Evolutionary conservation across 1,140 invertebrate species (phyloP).

Genomic region (Pararge aegeria): DNA sequence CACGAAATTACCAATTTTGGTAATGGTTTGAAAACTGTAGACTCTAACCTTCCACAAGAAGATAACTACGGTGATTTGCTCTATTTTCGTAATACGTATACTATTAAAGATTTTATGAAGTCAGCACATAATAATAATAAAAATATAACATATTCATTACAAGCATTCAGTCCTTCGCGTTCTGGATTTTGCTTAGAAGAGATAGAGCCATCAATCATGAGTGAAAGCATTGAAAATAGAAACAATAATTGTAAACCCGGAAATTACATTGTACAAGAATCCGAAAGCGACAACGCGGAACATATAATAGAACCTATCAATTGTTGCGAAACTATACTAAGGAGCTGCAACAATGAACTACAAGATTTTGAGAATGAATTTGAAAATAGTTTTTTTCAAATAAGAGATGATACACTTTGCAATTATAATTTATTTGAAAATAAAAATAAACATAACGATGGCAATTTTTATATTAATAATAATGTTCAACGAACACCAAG

Average conservation of each 20-base stretch:
- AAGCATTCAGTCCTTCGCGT: not conserved
- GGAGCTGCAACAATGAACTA: conserved; percentile 12
- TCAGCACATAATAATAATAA: not conserved
- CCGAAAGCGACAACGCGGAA: not conserved
- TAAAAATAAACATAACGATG: too few relatives aligned
- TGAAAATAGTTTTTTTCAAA: conserved; percentile 16
- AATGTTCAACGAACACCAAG: too few relatives aligned
- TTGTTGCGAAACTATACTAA: conserved; percentile 44
- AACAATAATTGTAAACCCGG: not conserved
- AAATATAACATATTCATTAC: conserved; percentile 13
- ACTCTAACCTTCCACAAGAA: not conserved
- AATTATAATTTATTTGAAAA: not conserved
- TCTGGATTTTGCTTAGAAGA: not conserved
- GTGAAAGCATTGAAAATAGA: not conserved
- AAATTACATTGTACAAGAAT: not conserved
- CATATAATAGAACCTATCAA: conserved; percentile 39
- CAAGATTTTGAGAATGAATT: conserved; percentile 20
- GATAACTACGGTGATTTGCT: not conserved
- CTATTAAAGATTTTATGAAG: conserved; percentile 7
- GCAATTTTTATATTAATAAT: too few relatives aligned
- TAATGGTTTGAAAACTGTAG: not conserved
- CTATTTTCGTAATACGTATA: conserved; percentile 24
- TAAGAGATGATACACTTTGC: not conserved
- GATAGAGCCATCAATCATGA: not conserved
- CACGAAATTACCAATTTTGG: not conserved